Evolutionary conservation across 37 sponge, comb jelly and placozoan genomes (phyloP), one percentile per base, ranked within the genome.

Genomic region (Diacarnus erythraeanus): DNA sequence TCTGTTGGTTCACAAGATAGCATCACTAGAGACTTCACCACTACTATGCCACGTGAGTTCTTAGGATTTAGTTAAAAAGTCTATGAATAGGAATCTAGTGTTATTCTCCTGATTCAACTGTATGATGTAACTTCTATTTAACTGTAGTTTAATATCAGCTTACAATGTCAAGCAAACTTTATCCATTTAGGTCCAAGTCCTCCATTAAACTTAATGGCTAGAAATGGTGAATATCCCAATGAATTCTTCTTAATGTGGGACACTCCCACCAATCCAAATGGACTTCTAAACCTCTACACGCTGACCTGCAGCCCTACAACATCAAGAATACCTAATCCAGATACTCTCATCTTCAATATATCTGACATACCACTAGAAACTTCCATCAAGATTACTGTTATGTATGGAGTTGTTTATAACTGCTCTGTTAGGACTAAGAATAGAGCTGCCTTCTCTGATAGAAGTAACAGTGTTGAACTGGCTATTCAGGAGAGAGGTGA

Each of bases 191-290:
- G 39, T 68, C 69, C 80, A 17, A 5, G 12, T 1, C 71, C 80
- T 35, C 80, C 80, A 4, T 37, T 56, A 0, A 54, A 36, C 59
- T 27, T 79, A 27, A 10, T n/a, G 2, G 25, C 3, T 23, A 1
- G 37, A 0, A 54, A 8, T 22, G 42, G 15, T 17, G 25, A 9
- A 12, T 27, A 10, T 39, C 51, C 8, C 21, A 42, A 10, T 57
- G 37, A 23, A 38, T 69, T 69, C 70, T 38, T 39, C 59, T 79
- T 69, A 59, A 25, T 25, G 57, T 79, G 80, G 80, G n/a, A 8
- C 15, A 10, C 30, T 3, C 68, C 78, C 12, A 9, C 25, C 41
- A 64, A 10, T 8, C 25, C 34, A 6, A n/a, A 42, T 29, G 59
- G 69, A 3, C 59, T 2, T 8, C 57, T 69, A 29, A 34, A 3